Percentiles rank a stretch among this genome's conserved stretches.
Evolutionary conservation across 1,140 invertebrate genomes (phyloP).

Genomic region (Anoplolepis gracilipes): DNA sequence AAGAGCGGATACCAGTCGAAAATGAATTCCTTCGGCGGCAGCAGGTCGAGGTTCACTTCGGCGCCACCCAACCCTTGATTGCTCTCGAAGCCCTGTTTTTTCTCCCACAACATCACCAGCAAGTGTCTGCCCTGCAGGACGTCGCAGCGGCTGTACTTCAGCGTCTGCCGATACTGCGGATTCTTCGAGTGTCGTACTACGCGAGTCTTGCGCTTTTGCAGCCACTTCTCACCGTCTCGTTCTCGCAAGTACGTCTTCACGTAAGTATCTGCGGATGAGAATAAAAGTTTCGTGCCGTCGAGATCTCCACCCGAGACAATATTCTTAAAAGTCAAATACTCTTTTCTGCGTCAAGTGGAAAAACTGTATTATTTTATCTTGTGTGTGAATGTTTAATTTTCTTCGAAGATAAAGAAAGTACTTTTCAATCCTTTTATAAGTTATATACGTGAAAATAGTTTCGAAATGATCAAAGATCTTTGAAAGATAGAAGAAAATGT

Average conservation of each 20-base stretch:
- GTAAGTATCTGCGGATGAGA: conserved; percentile 91
- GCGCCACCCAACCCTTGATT: conserved; percentile 95
- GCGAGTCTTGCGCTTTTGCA: conserved; percentile 96
- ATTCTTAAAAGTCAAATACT: background rate
- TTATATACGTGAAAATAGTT: background rate
- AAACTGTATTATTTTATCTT: background rate
- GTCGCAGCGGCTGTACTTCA: conserved; percentile 94
- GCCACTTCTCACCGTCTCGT: conserved; percentile 94
- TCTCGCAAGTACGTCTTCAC: conserved; percentile 95
- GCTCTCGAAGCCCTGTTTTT: conserved; percentile 94
- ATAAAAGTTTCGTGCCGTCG: conserved; percentile 22
- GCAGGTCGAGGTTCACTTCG: conserved; percentile 92
- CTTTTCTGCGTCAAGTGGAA: background rate
- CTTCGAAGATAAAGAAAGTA: background rate
- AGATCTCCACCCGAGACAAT: background rate
- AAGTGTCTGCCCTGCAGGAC: conserved; percentile 92
- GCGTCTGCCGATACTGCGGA: conserved; percentile 94
- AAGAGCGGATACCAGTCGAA: conserved; percentile 96
- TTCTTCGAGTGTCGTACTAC: conserved; percentile 92
- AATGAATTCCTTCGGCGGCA: conserved; percentile 92
- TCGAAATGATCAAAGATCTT: background rate
- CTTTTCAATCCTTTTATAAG: background rate
- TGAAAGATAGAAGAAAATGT: too few relatives aligned
- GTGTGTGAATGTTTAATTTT: background rate
- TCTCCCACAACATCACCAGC: conserved; percentile 96